A percentile compares a stretch with the other conserved stretches of the same genome.
Conservation (phyloP, 2,888 invertebrate species). For the Ormyrus labotus region DNA sequence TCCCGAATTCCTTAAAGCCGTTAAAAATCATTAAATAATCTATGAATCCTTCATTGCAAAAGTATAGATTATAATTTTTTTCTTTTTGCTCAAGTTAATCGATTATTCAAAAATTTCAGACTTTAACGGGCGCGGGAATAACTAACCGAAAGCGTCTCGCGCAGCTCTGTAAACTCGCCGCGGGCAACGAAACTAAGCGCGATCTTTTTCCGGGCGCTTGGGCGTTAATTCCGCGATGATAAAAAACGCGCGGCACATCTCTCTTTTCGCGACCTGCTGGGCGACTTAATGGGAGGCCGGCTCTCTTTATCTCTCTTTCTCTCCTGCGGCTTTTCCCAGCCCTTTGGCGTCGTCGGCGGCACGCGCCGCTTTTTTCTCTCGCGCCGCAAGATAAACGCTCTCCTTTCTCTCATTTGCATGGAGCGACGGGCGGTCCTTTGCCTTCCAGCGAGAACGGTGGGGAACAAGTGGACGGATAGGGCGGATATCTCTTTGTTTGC, state of each 20-base stretch:
- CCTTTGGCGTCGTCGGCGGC: constrained; percentile 53
- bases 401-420: constrained; percentile 70
- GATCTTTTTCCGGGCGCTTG: constrained; percentile 16
- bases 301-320: constrained; percentile 8
- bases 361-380: constrained; percentile 37
- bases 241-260: constrained; percentile 17
- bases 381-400: constrained; percentile 64
- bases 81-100: too few relatives aligned
- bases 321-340: constrained; percentile 58
- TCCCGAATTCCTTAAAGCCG: constrained; percentile 34
- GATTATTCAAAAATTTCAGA: too few relatives aligned
- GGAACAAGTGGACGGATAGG: too few relatives aligned
- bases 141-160: too few relatives aligned
- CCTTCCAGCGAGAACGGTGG: too few relatives aligned
- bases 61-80: too few relatives aligned
- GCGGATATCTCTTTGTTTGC: too few relatives aligned
- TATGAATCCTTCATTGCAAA: too few relatives aligned
- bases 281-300: constrained; percentile 38
- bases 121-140: too few relatives aligned
- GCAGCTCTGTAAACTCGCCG: too few relatives aligned
- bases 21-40: constrained; percentile 8
- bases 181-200: too few relatives aligned
- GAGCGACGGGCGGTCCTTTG: constrained; percentile 62
- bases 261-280: constrained; percentile 3
- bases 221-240: constrained; percentile 6